These are phyloP conservation scores for Mandrillus leucophaeus DNA, from an alignment of 2,113 vertebrate species.

Conservation along the genomic window DNA sequence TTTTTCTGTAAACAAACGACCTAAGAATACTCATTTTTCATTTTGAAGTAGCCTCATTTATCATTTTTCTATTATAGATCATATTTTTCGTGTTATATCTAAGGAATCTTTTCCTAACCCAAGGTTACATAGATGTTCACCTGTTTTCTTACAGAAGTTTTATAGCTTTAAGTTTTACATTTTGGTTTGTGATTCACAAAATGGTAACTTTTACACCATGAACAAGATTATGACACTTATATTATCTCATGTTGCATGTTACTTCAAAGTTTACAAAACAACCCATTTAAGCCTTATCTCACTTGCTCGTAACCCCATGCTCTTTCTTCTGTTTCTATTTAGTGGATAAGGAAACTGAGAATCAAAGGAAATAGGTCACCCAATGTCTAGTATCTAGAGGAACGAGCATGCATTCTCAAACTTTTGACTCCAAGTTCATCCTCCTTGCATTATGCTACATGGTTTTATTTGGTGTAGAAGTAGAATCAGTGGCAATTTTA, in stretches of 20 bases:
- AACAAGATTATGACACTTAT: background rate
- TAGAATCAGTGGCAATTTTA: background rate
- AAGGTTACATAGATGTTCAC: background rate
- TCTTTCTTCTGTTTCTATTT: conserved; percentile 3
- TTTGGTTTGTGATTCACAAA: conserved; percentile 12
- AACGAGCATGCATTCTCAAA: background rate
- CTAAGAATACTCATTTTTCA: background rate
- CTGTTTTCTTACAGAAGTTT: background rate
- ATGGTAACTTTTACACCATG: background rate
- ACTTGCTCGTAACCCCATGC: background rate
- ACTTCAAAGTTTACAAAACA: background rate
- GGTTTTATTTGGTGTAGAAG: background rate
- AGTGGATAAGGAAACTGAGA: background rate
- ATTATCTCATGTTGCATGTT: background rate
- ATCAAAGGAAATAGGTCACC: background rate
- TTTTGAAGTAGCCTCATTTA: background rate
- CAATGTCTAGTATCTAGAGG: background rate
- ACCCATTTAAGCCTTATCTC: background rate
- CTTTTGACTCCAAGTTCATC: background rate
- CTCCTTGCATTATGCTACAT: background rate
- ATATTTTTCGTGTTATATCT: background rate
- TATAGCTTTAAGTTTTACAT: background rate
- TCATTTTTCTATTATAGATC: background rate
- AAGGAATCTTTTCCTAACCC: background rate
- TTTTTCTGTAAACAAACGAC: background rate